Conservation (phyloP, 2,797 vertebrate species). For the Sorex maritimensis region DNA sequence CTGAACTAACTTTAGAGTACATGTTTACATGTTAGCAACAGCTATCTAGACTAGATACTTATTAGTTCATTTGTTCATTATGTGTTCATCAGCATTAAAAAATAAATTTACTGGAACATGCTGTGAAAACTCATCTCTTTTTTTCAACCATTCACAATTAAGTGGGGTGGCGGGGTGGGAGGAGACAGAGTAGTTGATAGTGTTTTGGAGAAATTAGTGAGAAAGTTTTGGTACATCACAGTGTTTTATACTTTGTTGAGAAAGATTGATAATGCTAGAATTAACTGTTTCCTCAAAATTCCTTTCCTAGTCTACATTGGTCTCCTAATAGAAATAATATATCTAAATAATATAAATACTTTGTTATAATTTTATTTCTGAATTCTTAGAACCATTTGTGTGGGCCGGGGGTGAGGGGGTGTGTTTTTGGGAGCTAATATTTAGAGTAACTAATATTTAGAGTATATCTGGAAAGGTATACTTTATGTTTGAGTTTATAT, state of each 20-base stretch:
- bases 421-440: too few relatives aligned
- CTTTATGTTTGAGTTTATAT: conserved; percentile 44
- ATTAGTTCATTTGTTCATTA: too few relatives aligned
- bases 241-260: conserved; percentile 49
- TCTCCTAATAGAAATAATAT: neutral
- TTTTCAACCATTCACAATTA: neutral
- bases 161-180: neutral
- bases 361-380: conserved; percentile 20
- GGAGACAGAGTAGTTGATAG: neutral
- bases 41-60: neutral
- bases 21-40: conserved; percentile 3
- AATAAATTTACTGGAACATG: too few relatives aligned
- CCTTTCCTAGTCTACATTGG: neutral
- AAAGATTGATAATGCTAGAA: conserved; percentile 4
- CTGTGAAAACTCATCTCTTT: neutral
- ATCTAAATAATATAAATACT: neutral
- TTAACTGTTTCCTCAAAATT: conserved; percentile 36
- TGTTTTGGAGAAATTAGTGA: conserved; percentile 11
- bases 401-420: too few relatives aligned
- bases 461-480: conserved; percentile 44
- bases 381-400: conserved; percentile 7
- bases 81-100: too few relatives aligned
- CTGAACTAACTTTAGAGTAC: conserved; percentile 20
- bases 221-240: conserved; percentile 33
- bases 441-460: conserved; percentile 41